Evolutionary conservation across 2,797 vertebrate species (phyloP).

Genomic region (Microctenopoma lineatum): DNA sequence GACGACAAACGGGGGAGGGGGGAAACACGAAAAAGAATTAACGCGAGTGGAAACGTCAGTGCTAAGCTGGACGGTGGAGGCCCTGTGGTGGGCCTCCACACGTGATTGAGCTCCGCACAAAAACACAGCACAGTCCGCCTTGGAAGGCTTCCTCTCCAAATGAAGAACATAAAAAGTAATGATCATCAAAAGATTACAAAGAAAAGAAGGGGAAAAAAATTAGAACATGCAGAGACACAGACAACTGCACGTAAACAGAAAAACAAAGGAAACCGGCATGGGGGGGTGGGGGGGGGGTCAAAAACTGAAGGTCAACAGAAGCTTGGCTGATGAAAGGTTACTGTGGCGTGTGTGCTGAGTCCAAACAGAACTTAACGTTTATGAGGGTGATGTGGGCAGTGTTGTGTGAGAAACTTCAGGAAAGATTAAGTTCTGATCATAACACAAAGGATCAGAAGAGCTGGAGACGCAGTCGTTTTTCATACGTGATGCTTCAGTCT

Average conservation of each 20-base stretch:
- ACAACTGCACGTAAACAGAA: conserved; percentile 51
- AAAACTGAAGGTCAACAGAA: conserved; percentile 52
- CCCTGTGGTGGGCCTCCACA: conserved; percentile 28
- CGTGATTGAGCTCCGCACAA: conserved; percentile 34
- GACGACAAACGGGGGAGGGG: conserved; percentile 43
- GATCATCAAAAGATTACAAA: conserved; percentile 30
- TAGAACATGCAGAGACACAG: conserved; percentile 68
- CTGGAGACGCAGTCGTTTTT: too few species aligned
- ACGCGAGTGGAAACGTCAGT: conserved; percentile 10
- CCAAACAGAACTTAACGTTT: conserved; percentile 36
- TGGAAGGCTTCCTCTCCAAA: conserved; percentile 67
- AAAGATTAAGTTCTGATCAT: not conserved
- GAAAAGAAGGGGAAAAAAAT: conserved; percentile 60
- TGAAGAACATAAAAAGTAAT: conserved; percentile 53
- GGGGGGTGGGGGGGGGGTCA: conserved; percentile 21
- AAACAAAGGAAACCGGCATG: conserved; percentile 51
- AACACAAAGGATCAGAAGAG: too few species aligned
- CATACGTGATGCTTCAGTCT: too few species aligned
- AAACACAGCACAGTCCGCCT: conserved; percentile 66
- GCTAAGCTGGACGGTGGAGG: conserved; percentile 42
- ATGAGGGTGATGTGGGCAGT: conserved; percentile 38
- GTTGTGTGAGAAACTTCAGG: conserved; percentile 13
- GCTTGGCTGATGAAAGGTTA: conserved; percentile 51
- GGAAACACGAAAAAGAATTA: conserved; percentile 10
- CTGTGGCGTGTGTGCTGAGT: conserved; percentile 24